phyloP scores from a whole-genome alignment of 1,140 invertebrate species.

The Apis dorsata region DNA sequence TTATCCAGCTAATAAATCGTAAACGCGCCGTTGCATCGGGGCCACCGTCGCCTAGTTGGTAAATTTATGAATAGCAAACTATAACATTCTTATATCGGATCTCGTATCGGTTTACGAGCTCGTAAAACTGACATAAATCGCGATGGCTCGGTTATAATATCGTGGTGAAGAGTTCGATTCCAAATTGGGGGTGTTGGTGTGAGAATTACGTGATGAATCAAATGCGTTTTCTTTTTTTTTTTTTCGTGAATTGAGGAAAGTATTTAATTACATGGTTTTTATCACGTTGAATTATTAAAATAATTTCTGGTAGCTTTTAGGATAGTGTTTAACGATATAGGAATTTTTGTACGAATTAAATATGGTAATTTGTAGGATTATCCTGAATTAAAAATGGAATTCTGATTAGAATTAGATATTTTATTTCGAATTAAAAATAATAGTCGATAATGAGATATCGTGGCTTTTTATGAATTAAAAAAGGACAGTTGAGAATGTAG shows the following conservation, averaged over 20 bases:
- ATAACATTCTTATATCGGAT: slow-evolving; percentile 74
- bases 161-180: slow-evolving; percentile 11
- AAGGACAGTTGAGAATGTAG: too few species aligned
- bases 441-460: neutral
- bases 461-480: too few species aligned
- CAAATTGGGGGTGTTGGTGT: neutral
- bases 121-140: slow-evolving; percentile 68
- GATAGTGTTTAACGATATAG: too few species aligned
- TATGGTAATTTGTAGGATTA: neutral
- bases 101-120: slow-evolving; percentile 72
- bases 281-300: too few species aligned
- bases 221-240: neutral
- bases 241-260: neutral
- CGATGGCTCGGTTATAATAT: slow-evolving; percentile 69
- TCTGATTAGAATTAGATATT: neutral
- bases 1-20: slow-evolving; percentile 48
- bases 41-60: neutral
- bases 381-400: neutral
- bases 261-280: neutral
- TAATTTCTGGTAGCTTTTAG: too few species aligned
- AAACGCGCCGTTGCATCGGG: slow-evolving; percentile 23
- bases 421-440: neutral
- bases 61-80: slow-evolving; percentile 74
- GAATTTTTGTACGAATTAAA: neutral
- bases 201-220: too few species aligned